Evolutionary conservation across 35 echinoderm and acorn worm species (phyloP), one percentile per base, ranked within the genome.

Genomic region (Heliocidaris erythrogramma): DNA sequence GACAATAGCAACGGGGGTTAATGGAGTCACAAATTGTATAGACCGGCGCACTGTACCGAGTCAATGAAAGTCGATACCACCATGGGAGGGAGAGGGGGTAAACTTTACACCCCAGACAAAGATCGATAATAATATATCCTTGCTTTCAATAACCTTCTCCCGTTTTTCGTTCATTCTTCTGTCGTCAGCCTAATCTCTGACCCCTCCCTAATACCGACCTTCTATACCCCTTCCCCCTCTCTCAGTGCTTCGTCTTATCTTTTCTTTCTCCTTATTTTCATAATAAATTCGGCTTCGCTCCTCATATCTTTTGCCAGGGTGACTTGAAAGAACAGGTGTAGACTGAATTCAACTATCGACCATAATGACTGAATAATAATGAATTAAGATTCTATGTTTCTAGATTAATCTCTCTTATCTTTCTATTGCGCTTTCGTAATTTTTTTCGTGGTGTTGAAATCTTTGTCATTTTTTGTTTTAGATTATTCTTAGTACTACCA

Each of bases 51-150:
- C 86, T 13, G 47, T n/a, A 88, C 30, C 31, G 21, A 89, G 87
- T 89, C 31, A 89, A 89, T 89, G 87, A 48, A 89, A 89, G 87
- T 89, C 87, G 87, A 89, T 89, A 47, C 31, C 87, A 47, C 31
- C 87, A 89, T 89, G 87, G 87, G 87, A 89, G 31, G 31, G 87
- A 89, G 31, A 89, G 47, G 12, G 87, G 31, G 47, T 89, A 32
- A 89, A 32, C 30, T 89, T 47, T 89, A 47, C 31, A 89, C 47
- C 87, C 87, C 87, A 89, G 87, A 89, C 87, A 48, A 47, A 47
- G 18, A 48, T 89, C 87, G 87, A 89, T 89, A 89, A 89, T 24
- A 89, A 8, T 32, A 8, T 32, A 48, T 18, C 31, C 87, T 42
- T 89, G 31, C 30, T 47, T 89, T 78, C 21, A 78, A 78, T 27